These are phyloP conservation scores for Salvelinus sp. DNA, from an alignment of 2,113 vertebrate species.

Conservation along the genomic window DNA sequence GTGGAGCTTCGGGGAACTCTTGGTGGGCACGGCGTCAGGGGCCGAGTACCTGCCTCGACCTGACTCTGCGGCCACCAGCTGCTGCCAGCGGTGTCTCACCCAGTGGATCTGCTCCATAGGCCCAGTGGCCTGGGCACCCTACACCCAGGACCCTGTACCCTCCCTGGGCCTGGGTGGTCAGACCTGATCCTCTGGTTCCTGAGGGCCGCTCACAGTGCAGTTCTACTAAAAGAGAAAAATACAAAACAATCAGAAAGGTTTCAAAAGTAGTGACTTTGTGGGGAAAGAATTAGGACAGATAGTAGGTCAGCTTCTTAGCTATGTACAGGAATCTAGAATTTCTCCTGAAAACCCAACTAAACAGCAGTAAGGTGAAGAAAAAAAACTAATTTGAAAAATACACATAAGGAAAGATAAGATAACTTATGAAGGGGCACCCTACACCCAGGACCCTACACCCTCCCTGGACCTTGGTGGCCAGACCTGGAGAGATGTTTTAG, in stretches of 20 bases:
- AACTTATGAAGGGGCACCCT: no score
- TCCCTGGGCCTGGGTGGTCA: neutral
- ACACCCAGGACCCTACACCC: neutral
- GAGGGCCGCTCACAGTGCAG: slow-evolving; percentile 7
- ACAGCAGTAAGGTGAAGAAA: no score
- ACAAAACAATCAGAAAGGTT: neutral
- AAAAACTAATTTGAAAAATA: no score
- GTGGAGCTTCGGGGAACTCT: slow-evolving; percentile 37
- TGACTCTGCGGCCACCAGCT: slow-evolving; percentile 52
- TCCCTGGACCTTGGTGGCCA: neutral
- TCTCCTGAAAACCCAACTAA: no score
- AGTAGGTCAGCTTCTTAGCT: no score
- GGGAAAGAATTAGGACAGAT: no score
- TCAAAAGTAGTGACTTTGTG: no score
- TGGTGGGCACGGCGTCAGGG: slow-evolving; percentile 30
- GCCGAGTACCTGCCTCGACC: slow-evolving; percentile 58
- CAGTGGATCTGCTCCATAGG: slow-evolving; percentile 77
- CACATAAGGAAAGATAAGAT: no score
- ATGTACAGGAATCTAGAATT: no score
- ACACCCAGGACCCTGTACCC: neutral
- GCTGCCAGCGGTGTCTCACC: slow-evolving; percentile 75
- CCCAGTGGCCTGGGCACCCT: neutral
- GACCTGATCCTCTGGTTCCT: slow-evolving; percentile 14
- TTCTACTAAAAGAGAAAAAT: slow-evolving; percentile 27
- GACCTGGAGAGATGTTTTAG: no score